Evolutionary conservation across 2,797 vertebrate species (phyloP), one percentile per base, ranked within the genome.

Genomic region (Coregonus ussuriensis): DNA sequence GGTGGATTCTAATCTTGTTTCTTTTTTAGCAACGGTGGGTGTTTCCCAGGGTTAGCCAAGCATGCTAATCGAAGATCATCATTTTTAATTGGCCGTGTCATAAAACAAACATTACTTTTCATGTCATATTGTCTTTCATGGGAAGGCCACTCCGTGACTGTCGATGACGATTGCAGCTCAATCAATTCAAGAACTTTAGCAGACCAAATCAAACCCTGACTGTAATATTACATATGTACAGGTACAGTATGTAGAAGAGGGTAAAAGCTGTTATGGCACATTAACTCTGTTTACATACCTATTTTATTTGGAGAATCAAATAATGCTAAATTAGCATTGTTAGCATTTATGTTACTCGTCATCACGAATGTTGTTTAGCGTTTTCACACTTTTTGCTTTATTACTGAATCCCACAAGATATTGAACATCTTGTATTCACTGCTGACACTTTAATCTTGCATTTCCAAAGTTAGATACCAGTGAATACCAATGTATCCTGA

Each of bases 41-140:
- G 71, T 72, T 71, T 51, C 41, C 1, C 3, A 31, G 77, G 63
- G 82, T 79, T 78, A 82, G 54, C 76, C 72, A 16, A 16, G 84
- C 81, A 88, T 81, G 79, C 84, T 90, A 89, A 87, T 87, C 81
- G 81, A 84, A 79, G 74, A 87, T 90, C 87, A 86, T 92, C 89
- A 92, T 89, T 90, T 93, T 92, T 91, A 91, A 94, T 93, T 91
- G 90, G 88, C 81, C 81, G 79, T 72, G 84, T 88, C 77, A 83
- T 90, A 88, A 91, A 92, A 87, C 67, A 29, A 87, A 82, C 77
- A 87, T 87, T 77, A 86, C 74, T 75, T 83, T 86, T 82, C 72
- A 86, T 88, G 79, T 87, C 76, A 81, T 81, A 75, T 81, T 83
- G 86, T 86, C 84, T 83, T 86, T 73, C 81, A 77, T 76, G 56